These are phyloP conservation scores for Drosophila conformis DNA, from an alignment of 2,888 invertebrate genomes.

Conservation along the genomic window DNA sequence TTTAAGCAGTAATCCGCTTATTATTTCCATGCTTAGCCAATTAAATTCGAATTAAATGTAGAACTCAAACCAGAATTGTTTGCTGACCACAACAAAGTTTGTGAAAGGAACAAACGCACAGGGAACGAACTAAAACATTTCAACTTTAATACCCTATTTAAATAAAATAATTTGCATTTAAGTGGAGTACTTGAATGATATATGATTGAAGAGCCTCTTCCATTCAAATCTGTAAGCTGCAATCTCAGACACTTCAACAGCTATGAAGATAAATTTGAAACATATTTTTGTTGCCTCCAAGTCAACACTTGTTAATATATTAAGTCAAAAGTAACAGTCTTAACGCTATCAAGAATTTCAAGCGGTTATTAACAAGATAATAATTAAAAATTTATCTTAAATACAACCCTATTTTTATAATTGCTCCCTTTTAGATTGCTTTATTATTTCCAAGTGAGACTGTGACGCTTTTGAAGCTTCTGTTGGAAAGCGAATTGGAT, in stretches of 20 bases:
- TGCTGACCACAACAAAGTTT: constrained; percentile 3
- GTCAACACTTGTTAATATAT: background rate
- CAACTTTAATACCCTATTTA: background rate
- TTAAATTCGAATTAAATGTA: constrained; percentile 42
- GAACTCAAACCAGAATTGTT: constrained; percentile 14
- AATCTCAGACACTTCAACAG: background rate
- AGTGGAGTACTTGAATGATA: background rate
- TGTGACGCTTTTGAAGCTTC: background rate
- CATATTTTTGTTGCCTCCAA: background rate
- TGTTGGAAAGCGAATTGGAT: constrained; percentile 33
- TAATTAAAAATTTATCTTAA: background rate
- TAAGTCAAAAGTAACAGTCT: background rate
- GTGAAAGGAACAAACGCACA: background rate
- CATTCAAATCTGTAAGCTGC: background rate
- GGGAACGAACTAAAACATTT: background rate
- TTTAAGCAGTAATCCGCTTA: constrained; percentile 7
- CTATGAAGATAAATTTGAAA: background rate
- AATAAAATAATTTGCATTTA: background rate
- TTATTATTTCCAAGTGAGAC: background rate
- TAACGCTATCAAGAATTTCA: background rate
- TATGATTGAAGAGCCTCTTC: background rate
- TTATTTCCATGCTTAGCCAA: constrained; percentile 26
- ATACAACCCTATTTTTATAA: background rate
- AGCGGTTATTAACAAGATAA: background rate
- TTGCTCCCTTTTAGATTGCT: background rate